A percentile compares a stretch with the other conserved stretches of the same genome.
Evolutionary conservation across 2,113 vertebrate species (phyloP).

Genomic region (Bubo bubo): DNA sequence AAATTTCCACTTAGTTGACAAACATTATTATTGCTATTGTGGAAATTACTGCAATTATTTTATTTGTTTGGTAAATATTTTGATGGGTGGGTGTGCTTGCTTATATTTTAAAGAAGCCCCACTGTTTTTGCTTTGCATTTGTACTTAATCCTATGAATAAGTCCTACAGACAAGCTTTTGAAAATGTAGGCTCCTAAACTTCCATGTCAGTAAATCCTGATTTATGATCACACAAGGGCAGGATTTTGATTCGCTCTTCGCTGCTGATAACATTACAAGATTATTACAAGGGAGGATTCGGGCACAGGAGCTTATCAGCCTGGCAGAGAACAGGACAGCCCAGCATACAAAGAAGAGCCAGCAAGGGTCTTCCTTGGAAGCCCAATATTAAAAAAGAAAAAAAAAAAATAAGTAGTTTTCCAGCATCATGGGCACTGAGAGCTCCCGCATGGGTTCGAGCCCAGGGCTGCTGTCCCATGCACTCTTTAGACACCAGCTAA

Average conservation of each 20-base stretch:
- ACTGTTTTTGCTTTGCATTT: neutral
- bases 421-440: neutral
- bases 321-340: neutral
- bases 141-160: neutral
- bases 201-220: neutral
- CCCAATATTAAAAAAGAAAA: no score
- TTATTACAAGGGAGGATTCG: neutral
- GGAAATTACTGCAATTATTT: neutral
- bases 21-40: neutral
- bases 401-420: neutral
- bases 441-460: fast-evolving
- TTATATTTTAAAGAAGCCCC: neutral
- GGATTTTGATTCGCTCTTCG: neutral
- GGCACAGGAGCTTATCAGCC: neutral
- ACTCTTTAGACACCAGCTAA: neutral
- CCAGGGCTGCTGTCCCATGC: no score
- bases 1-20: neutral
- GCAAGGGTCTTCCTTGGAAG: neutral
- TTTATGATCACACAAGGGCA: neutral
- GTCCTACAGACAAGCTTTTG: neutral
- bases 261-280: neutral
- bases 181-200: neutral
- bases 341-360: neutral
- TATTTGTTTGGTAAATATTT: neutral
- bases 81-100: neutral